Evolutionary conservation across 2,797 vertebrate species (phyloP).

Genomic region (Eulemur mongoz): DNA sequence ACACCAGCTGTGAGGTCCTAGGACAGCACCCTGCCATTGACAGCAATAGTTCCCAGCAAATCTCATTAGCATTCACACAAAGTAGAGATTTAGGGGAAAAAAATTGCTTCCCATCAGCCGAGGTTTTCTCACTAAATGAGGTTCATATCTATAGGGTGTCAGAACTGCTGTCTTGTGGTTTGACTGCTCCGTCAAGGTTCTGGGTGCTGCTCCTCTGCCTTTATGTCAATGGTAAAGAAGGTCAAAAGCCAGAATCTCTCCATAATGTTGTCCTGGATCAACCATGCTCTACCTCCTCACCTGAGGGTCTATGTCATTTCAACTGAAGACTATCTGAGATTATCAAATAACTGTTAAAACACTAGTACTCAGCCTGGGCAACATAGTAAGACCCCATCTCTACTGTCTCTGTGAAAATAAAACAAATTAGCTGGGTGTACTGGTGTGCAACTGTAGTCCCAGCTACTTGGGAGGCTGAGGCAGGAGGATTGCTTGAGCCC

Average conservation of each 20-base stretch:
- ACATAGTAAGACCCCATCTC: neutral
- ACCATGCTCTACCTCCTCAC: neutral
- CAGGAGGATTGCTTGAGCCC: neutral
- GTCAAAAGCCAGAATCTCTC: accelerated
- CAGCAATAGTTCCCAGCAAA: neutral
- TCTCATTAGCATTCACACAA: neutral
- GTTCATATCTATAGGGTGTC: neutral
- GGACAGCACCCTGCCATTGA: neutral
- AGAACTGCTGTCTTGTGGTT: neutral
- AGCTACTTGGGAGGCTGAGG: neutral
- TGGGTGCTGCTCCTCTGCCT: neutral
- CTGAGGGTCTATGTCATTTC: neutral
- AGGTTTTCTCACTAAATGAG: accelerated
- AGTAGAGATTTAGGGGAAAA: accelerated
- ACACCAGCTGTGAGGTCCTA: too few relatives aligned
- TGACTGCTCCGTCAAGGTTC: neutral
- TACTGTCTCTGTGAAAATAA: neutral
- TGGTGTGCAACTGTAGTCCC: neutral
- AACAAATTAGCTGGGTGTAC: neutral
- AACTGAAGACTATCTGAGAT: neutral
- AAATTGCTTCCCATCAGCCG: accelerated
- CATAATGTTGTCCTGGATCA: neutral
- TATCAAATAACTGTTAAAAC: neutral
- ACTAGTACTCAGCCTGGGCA: neutral
- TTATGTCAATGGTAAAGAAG: neutral